These are phyloP conservation scores for Chitala chitala DNA, from an alignment of 2,113 vertebrate genomes.

Conservation along the genomic window DNA sequence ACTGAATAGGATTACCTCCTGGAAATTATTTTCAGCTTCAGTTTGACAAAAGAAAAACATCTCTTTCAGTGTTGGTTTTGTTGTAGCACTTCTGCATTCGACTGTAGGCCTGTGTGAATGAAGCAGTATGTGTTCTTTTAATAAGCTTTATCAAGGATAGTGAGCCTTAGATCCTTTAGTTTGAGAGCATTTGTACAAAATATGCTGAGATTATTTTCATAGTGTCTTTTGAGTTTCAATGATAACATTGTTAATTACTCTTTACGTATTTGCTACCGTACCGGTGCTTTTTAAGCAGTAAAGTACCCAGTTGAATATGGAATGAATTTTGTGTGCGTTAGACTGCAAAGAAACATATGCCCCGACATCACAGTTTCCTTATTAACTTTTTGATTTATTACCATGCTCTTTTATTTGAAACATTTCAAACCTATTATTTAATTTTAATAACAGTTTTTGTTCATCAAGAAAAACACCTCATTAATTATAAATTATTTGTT, in stretches of 20 bases:
- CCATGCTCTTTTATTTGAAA: neutral
- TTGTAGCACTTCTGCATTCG: neutral
- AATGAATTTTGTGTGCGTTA: too few species aligned
- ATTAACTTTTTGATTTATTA: neutral
- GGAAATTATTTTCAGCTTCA: neutral
- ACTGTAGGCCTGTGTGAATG: neutral
- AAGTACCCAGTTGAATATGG: too few species aligned
- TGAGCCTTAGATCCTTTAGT: too few species aligned
- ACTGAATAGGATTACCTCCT: neutral
- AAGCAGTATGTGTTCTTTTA: neutral
- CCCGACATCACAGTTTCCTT: too few species aligned
- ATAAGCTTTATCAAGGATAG: too few species aligned
- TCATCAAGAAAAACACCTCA: neutral
- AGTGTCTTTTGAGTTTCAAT: neutral
- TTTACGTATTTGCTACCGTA: too few species aligned
- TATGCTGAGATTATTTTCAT: neutral
- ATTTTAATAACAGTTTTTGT: neutral
- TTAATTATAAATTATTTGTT: neutral
- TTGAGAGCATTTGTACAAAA: neutral
- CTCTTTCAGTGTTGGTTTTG: too few species aligned
- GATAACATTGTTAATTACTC: neutral
- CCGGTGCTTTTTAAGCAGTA: too few species aligned
- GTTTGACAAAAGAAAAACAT: neutral
- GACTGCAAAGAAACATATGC: too few species aligned
- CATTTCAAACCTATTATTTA: neutral